Conservation (phyloP, 2,797 vertebrate genomes). For the Phrynocephalus forsythii region DNA sequence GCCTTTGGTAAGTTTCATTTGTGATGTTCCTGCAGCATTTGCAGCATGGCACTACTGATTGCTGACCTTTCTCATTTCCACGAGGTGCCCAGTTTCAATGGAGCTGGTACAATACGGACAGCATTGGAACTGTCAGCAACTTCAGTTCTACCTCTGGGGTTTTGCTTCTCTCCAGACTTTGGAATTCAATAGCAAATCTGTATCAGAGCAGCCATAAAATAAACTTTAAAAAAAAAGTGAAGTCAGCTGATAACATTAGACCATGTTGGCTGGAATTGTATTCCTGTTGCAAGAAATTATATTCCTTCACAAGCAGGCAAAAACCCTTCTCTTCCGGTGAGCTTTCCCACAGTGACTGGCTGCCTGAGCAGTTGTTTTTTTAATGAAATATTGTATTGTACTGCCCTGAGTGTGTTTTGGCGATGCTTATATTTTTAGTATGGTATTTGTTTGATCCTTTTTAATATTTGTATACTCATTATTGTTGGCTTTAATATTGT, state of each 20-base stretch:
- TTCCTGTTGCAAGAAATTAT: too few relatives aligned
- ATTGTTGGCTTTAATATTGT: too few relatives aligned
- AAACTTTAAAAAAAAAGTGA: not conserved
- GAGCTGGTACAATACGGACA: constrained; percentile 22
- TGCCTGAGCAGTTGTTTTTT: too few relatives aligned
- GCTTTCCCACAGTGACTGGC: too few relatives aligned
- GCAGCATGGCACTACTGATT: constrained; percentile 26
- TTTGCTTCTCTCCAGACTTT: not conserved
- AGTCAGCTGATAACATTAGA: not conserved
- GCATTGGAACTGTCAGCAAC: constrained; percentile 28
- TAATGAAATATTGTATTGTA: too few relatives aligned
- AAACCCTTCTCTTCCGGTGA: too few relatives aligned
- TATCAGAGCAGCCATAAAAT: not conserved
- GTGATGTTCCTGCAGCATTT: constrained; percentile 35
- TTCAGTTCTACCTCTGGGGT: not conserved
- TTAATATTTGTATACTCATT: too few relatives aligned
- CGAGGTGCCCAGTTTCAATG: constrained; percentile 31
- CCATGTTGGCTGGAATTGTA: not conserved
- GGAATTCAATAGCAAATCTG: constrained; percentile 9
- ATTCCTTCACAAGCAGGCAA: too few relatives aligned
- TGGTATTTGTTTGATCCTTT: too few relatives aligned
- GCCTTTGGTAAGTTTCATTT: constrained; percentile 55
- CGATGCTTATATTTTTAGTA: too few relatives aligned
- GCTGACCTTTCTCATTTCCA: constrained; percentile 28
- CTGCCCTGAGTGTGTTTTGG: too few relatives aligned